Conservation (phyloP, 2,888 invertebrate species). For the Eupithecia exiguata region DNA sequence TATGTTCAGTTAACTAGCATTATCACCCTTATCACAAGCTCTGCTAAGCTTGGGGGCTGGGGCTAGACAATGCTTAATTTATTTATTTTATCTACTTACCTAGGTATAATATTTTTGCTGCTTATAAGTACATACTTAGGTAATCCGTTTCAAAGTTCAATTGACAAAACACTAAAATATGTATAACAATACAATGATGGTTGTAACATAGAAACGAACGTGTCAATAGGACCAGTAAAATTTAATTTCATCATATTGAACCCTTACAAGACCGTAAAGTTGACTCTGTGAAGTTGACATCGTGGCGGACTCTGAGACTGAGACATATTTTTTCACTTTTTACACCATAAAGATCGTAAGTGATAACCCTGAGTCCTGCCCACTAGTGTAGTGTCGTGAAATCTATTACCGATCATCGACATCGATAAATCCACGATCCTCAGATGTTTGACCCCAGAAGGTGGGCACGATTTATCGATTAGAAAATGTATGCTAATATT, state of each 20-base stretch:
- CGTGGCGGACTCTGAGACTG: slow-evolving; percentile 55
- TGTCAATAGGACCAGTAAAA: slow-evolving; percentile 61
- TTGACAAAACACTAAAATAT: neutral
- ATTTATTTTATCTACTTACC: too few relatives aligned
- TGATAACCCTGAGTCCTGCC: slow-evolving; percentile 67
- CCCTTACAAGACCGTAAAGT: slow-evolving; percentile 60
- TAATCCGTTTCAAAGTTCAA: neutral
- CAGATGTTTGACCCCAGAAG: slow-evolving; percentile 70
- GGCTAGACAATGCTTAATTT: too few relatives aligned
- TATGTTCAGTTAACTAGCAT: too few relatives aligned
- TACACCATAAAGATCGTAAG: slow-evolving; percentile 68
- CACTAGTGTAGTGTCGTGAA: slow-evolving; percentile 68
- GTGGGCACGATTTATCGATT: slow-evolving; percentile 73
- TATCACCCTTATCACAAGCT: too few relatives aligned
- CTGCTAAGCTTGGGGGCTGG: too few relatives aligned
- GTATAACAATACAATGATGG: slow-evolving; percentile 3
- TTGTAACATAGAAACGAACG: slow-evolving; percentile 42
- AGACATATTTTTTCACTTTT: slow-evolving; percentile 66
- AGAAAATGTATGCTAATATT: slow-evolving; percentile 70
- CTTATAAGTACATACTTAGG: neutral
- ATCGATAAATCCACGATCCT: slow-evolving; percentile 68
- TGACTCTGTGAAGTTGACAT: slow-evolving; percentile 32
- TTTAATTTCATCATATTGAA: slow-evolving; percentile 70
- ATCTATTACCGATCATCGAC: slow-evolving; percentile 64
- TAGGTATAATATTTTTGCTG: too few relatives aligned